Base-by-base conservation (phyloP, 2,113 vertebrate genomes). In the Synodontis membranacea region DNA sequence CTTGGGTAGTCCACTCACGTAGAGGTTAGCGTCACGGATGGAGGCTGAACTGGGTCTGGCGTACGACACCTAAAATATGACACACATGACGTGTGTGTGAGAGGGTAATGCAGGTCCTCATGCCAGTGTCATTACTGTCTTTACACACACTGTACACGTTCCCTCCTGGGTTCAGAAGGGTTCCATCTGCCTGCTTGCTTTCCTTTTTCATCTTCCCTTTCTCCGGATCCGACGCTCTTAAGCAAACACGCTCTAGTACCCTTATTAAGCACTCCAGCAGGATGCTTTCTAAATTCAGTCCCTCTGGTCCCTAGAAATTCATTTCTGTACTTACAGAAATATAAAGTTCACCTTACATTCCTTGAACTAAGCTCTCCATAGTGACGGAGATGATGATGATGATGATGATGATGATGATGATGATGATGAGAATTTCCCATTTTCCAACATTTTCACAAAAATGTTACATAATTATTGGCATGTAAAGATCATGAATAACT, bases 21-120 rank as follows among this genome's bases (percentile, higher is more conserved):
- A 99, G 86, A 99, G 96, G 94, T 99, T 99, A 83, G 97, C 97
- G 3, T 98, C 97, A 19, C 97, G 96, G 89, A 99, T 99, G 78
- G 97, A 99, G 10, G 97, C 97, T 0, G 97, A 99, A 86, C 97
- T 99, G 87, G 97, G 97, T 68, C 97, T 95, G 84, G 97, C 97
- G 0, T 99, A 98, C 72, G 97, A 98, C 89, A 98, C 97, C 97
- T 98, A 81, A 0, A 87, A 85, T 37, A 64, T n/a, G 21, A 86
- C 52, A 68, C 66, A 44, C n/a, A n/a, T n/a, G n/a, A n/a, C n/a
- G n/a, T n/a, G n/a, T n/a, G n/a, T n/a, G n/a, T n/a, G n/a, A n/a
- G n/a, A n/a, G n/a, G 10, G 10, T 14, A 66, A 72, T 54, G 54
- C 2, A 5, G 19, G 7, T 31, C 7, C 81, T 46, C 44, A 11